Conservation (phyloP, 2,113 vertebrate species). For the Sakesphorus luctuosus region DNA sequence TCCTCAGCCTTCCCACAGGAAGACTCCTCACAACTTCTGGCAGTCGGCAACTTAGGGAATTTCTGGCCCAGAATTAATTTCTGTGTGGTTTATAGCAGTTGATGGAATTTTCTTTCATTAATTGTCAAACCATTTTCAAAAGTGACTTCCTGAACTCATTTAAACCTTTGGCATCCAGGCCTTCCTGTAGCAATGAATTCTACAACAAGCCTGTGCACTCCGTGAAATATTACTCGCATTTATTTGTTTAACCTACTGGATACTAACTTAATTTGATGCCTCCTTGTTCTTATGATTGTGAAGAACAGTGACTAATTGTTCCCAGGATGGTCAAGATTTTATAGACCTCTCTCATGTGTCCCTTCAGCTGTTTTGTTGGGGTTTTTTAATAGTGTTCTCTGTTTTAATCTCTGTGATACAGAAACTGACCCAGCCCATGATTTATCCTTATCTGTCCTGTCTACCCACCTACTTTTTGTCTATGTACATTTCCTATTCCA, state of each 20-base stretch:
- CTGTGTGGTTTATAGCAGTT: not conserved
- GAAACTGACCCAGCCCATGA: not conserved
- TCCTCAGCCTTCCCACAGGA: not conserved
- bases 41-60: not conserved
- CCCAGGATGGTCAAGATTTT: not conserved
- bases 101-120: not conserved
- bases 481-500: not conserved
- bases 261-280: not conserved
- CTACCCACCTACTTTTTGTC: not conserved
- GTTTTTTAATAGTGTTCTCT: not conserved
- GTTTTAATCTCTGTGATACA: not conserved
- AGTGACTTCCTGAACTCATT: not conserved
- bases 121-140: slow-evolving; percentile 10
- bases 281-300: not conserved
- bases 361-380: not conserved
- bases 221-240: not conserved
- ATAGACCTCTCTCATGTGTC: not conserved
- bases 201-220: not conserved
- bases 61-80: not conserved
- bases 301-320: not conserved
- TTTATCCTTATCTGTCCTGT: not conserved
- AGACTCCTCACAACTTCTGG: not conserved
- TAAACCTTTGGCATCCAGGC: not conserved
- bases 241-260: not conserved
- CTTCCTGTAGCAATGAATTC: not conserved